phyloP scores from a whole-genome alignment of 1,140 invertebrate species.

The Chionoecetes opilio region DNA sequence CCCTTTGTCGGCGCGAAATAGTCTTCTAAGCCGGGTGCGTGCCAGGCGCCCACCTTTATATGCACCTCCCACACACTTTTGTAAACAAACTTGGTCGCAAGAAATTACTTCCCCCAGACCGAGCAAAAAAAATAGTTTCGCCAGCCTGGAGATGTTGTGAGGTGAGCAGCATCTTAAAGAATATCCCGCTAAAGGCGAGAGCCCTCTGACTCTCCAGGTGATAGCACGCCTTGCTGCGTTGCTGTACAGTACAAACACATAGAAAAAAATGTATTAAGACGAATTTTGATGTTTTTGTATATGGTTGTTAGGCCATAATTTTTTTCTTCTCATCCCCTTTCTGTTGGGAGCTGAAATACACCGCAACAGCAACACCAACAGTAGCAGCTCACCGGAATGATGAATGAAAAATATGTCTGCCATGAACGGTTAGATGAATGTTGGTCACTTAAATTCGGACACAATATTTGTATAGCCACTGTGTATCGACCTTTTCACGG shows the following conservation, averaged over 20 bases:
- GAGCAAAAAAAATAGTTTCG: background rate
- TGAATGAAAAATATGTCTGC: background rate
- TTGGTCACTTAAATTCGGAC: background rate
- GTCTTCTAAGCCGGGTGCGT: background rate
- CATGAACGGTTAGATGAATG: background rate
- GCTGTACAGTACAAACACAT: no score
- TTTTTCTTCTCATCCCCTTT: background rate
- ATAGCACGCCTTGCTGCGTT: background rate
- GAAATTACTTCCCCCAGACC: background rate
- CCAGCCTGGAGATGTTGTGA: background rate
- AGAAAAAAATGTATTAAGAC: background rate
- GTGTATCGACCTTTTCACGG: background rate
- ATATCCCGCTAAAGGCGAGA: slow-evolving; percentile 2
- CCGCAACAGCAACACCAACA: background rate
- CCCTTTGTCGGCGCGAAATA: background rate
- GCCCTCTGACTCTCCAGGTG: background rate
- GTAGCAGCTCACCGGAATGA: background rate
- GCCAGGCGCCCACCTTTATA: background rate
- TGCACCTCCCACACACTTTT: background rate
- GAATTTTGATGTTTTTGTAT: background rate
- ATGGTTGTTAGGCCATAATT: background rate
- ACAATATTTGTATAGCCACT: background rate
- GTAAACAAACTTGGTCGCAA: slow-evolving; percentile 18
- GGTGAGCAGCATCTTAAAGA: background rate
- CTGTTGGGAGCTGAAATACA: background rate